Evolutionary conservation across 2,113 vertebrate species (phyloP).

Genomic region (Hypanus sabinus): DNA sequence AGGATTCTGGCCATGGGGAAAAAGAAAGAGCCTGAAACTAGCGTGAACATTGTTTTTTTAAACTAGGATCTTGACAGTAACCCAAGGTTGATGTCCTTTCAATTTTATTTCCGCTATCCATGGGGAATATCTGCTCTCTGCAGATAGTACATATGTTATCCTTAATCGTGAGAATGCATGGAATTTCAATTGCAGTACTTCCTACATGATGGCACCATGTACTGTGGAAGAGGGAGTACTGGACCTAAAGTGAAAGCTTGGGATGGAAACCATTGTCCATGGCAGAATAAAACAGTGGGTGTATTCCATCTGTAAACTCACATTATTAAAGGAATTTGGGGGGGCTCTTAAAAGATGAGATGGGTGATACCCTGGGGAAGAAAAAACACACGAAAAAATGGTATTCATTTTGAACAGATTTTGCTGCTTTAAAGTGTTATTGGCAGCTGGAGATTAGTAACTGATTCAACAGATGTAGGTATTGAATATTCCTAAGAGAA

Average conservation of each 20-base stretch:
- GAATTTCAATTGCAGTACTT: not conserved
- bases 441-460: not conserved
- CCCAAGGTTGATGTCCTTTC: not conserved
- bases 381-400: not conserved
- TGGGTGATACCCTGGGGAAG: not conserved
- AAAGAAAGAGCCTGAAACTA: not conserved
- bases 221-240: not conserved
- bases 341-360: not conserved
- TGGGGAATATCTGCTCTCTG: not conserved
- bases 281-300: not conserved
- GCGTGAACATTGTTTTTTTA: not conserved
- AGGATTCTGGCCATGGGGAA: not conserved
- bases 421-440: not conserved
- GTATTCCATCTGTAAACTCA: not conserved
- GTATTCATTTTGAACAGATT: not conserved
- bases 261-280: not conserved
- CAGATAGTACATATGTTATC: not conserved
- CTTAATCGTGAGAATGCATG: not conserved
- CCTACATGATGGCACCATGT: not conserved
- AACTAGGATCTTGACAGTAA: not conserved
- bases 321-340: not conserved
- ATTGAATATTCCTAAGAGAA: not conserved
- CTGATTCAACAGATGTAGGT: not conserved
- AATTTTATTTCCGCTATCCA: not conserved
- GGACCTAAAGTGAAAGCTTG: not conserved